phyloP scores from a whole-genome alignment of 2,797 vertebrate species.

The Cirrhinus mrigala region DNA sequence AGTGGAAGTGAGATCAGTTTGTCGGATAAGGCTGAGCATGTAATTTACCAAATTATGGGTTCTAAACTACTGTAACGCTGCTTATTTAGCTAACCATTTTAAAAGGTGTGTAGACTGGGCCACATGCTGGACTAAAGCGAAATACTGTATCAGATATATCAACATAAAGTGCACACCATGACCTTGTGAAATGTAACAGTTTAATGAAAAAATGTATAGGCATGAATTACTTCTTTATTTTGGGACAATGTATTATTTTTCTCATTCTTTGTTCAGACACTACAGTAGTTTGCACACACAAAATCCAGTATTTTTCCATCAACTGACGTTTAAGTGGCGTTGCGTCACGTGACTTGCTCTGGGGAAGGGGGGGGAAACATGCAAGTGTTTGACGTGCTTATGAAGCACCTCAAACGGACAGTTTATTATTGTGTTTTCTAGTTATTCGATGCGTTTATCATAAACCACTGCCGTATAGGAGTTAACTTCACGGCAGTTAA shows the following conservation, averaged over 20 bases:
- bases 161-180: constrained; percentile 10
- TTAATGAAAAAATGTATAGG: neutral
- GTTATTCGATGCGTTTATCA: neutral
- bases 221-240: neutral
- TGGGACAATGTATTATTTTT: neutral
- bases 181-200: neutral
- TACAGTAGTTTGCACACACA: constrained; percentile 62
- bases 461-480: neutral
- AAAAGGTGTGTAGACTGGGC: neutral
- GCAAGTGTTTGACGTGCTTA: constrained; percentile 68
- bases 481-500: constrained; percentile 10
- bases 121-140: neutral
- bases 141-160: neutral
- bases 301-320: constrained; percentile 90
- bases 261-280: constrained; percentile 57
- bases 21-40: neutral
- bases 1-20: constrained; percentile 5
- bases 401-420: neutral
- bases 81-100: constrained; percentile 6
- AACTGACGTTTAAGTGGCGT: constrained; percentile 83
- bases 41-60: constrained; percentile 6
- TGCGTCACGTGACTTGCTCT: constrained; percentile 76
- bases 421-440: constrained; percentile 23
- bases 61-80: constrained; percentile 7
- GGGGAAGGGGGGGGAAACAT: neutral